phyloP scores from a whole-genome alignment of 2,797 vertebrate genomes.

The Alosa sapidissima region DNA sequence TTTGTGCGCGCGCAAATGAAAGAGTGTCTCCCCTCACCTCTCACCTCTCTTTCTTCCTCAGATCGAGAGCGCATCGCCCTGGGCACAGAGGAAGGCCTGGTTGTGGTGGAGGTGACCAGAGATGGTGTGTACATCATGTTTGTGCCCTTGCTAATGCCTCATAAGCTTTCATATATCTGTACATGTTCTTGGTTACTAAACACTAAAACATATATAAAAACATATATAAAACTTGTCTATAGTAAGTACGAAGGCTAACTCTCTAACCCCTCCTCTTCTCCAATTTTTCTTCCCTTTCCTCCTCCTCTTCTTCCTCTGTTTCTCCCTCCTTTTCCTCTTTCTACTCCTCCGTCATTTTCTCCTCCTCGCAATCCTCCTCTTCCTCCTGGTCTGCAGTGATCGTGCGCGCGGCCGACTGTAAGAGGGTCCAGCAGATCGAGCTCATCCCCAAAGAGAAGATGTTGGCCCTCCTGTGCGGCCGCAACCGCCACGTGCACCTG shows the following conservation, averaged over 20 bases:
- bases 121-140: conserved; percentile 79
- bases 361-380: neutral
- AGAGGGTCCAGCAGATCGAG: conserved; percentile 92
- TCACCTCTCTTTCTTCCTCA: conserved; percentile 55
- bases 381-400: conserved; percentile 80
- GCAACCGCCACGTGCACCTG: conserved; percentile 90
- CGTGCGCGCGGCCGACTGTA: conserved; percentile 91
- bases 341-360: neutral
- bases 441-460: conserved; percentile 88
- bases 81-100: conserved; percentile 93
- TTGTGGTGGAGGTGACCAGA: conserved; percentile 92
- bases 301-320: neutral
- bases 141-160: too few relatives aligned
- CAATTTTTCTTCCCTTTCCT: neutral
- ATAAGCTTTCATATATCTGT: neutral
- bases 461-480: conserved; percentile 85
- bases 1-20: neutral
- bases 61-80: conserved; percentile 91
- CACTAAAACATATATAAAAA: too few relatives aligned
- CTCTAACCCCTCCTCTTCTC: neutral
- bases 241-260: too few relatives aligned
- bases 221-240: too few relatives aligned
- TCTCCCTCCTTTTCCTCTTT: neutral
- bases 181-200: neutral
- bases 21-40: neutral